A percentile compares a stretch with the other conserved stretches of the same genome.
Conservation (phyloP, 2,888 invertebrate genomes). For the Parthenolecanium corni region DNA sequence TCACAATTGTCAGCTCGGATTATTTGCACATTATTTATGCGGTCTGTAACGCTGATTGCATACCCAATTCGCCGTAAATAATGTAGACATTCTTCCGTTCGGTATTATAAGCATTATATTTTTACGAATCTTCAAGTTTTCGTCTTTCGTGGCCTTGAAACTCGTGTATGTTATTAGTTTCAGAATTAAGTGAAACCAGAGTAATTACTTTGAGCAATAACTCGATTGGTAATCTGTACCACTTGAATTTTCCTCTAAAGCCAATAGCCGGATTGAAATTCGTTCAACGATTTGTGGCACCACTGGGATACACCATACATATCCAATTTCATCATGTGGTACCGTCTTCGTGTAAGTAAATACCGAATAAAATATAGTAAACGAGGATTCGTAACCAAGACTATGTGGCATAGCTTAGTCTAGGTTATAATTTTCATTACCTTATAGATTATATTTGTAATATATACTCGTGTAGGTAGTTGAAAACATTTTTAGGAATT, state of each 20-base stretch:
- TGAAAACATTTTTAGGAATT: background rate
- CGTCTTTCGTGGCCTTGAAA: too few relatives aligned
- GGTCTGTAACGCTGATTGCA: too few relatives aligned
- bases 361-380: too few relatives aligned
- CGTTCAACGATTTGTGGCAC: constrained; percentile 47
- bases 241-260: constrained; percentile 47
- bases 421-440: too few relatives aligned
- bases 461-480: background rate
- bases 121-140: too few relatives aligned
- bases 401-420: too few relatives aligned
- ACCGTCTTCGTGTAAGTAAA: constrained; percentile 32
- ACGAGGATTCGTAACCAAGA: too few relatives aligned
- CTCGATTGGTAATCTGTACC: constrained; percentile 43
- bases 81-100: too few relatives aligned
- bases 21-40: too few relatives aligned
- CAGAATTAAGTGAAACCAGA: constrained; percentile 35
- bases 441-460: background rate
- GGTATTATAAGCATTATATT: too few relatives aligned
- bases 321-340: constrained; percentile 37
- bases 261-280: constrained; percentile 37
- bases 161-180: constrained; percentile 27
- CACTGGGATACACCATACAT: constrained; percentile 44
- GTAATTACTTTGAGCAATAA: constrained; percentile 35
- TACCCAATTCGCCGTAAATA: too few relatives aligned
- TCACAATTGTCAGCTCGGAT: too few relatives aligned